Evolutionary conservation across 1,140 invertebrate species (phyloP), one percentile per base, ranked within the genome.

Genomic region (Agrilus planipennis): DNA sequence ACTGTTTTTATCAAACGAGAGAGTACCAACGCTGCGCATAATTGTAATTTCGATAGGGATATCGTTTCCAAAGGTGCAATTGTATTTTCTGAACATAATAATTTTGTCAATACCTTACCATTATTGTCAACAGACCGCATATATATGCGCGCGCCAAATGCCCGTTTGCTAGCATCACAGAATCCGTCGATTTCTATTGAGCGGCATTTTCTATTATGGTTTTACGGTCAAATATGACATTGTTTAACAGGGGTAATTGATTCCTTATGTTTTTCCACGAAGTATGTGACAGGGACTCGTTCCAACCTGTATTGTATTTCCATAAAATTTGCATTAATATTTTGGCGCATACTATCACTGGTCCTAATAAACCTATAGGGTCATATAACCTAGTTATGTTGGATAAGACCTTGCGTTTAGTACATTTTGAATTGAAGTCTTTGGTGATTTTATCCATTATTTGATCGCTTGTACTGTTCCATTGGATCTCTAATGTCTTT

Each of bases 21-120:
- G 9, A 47, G 19, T 25, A 47, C 15, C 6, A 50, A 25, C 3
- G 48, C 48, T 2, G 30, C 48, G 15, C 45, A 50, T 21, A 54
- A 34, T 34, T 54, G 47, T 19, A 52, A 25, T 20, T 47, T 35
- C 5, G 52, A 50, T n/a, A 25, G n/a, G 23, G 23, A 25, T 25
- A 7, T 35, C 19, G 36, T 31, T 47, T 65, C 59, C 9, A 63
- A 20, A 5, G 64, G 62, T 11, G 62, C 57, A 3, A 67, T 57
- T 35, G 45, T 52, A 4, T 54, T 52, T 50, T 64, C 65, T 2
- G 58, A 53, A 32, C 51, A 51, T 25, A 67, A 29, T 10, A 65
- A 39, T 15, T 28, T 35, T 0, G 45, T 44, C 3, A 38, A 19
- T 2, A 54, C 37, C 2, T 49, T 21, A 6, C 39, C 34, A 16